Percentiles rank a stretch among this genome's conserved stretches.
Conservation (phyloP, 2,113 vertebrate species). For the Crotalus tigris region DNA sequence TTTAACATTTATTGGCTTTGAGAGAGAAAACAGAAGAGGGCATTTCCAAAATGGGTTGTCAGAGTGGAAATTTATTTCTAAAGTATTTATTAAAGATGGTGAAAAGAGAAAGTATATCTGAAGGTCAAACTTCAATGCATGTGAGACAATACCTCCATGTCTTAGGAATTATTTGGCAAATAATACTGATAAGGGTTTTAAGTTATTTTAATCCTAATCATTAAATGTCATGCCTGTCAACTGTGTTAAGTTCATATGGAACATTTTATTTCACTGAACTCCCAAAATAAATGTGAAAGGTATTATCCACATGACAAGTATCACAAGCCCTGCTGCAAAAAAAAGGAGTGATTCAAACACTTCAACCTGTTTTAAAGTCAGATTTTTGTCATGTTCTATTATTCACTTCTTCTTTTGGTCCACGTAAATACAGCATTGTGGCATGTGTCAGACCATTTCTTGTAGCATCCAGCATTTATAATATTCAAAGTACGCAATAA, state of each 20-base stretch:
- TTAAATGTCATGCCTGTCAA: background rate
- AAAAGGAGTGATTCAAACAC: background rate
- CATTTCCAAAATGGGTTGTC: background rate
- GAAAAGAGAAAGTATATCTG: background rate
- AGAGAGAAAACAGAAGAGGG: background rate
- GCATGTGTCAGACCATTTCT: background rate
- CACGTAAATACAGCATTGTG: background rate
- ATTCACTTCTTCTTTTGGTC: background rate
- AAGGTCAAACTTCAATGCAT: conserved; percentile 2
- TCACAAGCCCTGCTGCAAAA: background rate
- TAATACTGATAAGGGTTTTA: background rate
- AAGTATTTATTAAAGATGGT: background rate
- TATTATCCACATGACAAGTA: background rate
- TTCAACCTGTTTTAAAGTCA: background rate
- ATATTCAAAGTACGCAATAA: background rate
- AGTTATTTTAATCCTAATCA: background rate
- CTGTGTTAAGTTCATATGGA: background rate
- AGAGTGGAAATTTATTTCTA: background rate
- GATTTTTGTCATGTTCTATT: background rate
- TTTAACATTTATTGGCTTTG: background rate
- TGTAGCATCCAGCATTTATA: background rate
- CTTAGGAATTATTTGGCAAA: background rate
- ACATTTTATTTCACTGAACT: background rate
- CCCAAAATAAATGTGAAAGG: background rate
- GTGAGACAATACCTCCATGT: background rate